A percentile compares a stretch with the other conserved stretches of the same genome.
Conservation (phyloP, 2,113 vertebrate species). For the Rhynchopsitta pachyrhyncha region DNA sequence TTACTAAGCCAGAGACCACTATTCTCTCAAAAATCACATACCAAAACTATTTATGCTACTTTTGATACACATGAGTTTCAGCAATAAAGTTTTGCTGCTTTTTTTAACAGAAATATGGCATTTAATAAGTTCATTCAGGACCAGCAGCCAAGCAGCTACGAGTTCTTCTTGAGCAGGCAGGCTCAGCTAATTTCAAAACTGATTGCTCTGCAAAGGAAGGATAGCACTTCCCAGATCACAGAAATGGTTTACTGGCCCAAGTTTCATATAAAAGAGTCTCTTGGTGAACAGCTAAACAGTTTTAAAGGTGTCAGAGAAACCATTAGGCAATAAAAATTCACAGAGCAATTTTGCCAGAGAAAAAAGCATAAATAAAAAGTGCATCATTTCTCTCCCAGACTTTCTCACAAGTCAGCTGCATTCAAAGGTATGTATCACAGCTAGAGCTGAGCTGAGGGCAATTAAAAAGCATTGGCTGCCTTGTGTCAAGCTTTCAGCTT, state of each 20-base stretch:
- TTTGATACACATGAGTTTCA: conserved; percentile 6
- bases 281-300: conserved; percentile 11
- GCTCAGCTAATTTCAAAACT: conserved; percentile 34
- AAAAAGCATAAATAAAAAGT: conserved; percentile 32
- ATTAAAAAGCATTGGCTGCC: background rate
- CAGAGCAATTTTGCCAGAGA: conserved; percentile 28
- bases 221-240: conserved; percentile 4
- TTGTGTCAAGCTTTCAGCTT: background rate
- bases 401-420: background rate
- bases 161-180: background rate
- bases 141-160: background rate
- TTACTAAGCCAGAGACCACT: background rate
- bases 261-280: conserved; percentile 17
- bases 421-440: background rate
- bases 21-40: background rate
- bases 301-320: conserved; percentile 44
- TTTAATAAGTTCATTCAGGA: conserved; percentile 13
- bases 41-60: conserved; percentile 17
- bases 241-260: conserved; percentile 7
- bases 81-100: background rate
- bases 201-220: conserved; percentile 7
- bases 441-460: background rate
- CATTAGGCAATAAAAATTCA: conserved; percentile 31
- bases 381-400: background rate
- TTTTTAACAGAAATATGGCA: background rate